Base-by-base conservation (phyloP, 2,113 vertebrate species). In the Centropus bengalensis region DNA sequence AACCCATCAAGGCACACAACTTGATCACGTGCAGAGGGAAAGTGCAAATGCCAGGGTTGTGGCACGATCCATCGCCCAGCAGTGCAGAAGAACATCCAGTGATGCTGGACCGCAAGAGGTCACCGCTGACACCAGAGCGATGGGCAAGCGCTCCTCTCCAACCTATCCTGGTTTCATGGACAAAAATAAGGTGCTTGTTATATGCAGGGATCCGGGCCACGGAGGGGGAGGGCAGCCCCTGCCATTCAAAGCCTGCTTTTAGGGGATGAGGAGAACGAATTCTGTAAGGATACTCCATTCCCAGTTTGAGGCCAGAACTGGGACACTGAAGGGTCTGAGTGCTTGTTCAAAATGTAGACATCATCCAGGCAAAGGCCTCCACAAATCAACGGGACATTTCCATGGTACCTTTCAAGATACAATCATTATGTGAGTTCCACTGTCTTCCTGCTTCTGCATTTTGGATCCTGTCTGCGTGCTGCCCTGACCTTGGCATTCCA, bases 371-470 rank as follows among this genome's bases (percentile, higher is more conserved):
- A 73, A 19, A 68, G 36, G 22, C 45, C 22, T 49, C 55, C 24
- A 14, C 3, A 0, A 9, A 8, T n/a, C 23, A 26, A 0, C 23
- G 3, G 3, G 23, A 45, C 2, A 2, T 26, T 21, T 49, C 10
- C 23, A 7, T 0, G 4, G 16, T 6, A 6, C 38, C 8, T 4
- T 20, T 36, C 32, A 7, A 5, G 38, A 47, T 47, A 47, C 19
- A 47, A 2, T 23, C 26, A 38, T 13, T 11, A 12, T 2, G 3
- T 1, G 10, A 6, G 19, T 60, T 59, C 28, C 10, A 2, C 27
- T 11, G 17, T 19, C n/a, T 13, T 47, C 58, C 62, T 60, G 52
- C 6, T 19, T 5, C 20, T 70, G 36, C 14, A 22, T 62, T 80
- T 12, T 55, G 28, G 28, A 28, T 21, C 14, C 16, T 52, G 24